phyloP scores from a whole-genome alignment of 1,140 invertebrate species.

The Leptinotarsa defecta region DNA sequence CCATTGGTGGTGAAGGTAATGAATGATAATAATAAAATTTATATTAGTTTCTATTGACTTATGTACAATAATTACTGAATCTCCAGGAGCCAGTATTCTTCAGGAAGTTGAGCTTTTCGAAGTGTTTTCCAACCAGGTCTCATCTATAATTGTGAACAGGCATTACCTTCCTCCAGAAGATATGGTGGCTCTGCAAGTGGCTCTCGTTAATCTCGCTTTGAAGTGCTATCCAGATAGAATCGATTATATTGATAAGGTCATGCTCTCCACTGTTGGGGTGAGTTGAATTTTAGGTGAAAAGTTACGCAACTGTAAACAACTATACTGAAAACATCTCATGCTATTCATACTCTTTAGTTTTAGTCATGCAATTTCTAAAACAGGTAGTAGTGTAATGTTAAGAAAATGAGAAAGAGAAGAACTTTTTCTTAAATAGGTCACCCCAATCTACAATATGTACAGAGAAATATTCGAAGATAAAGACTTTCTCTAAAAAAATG shows the following conservation, averaged over 20 bases:
- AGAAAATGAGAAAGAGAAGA: too few relatives aligned
- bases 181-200: constrained; percentile 93
- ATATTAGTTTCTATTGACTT: background rate
- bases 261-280: constrained; percentile 82
- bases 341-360: too few relatives aligned
- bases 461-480: too few relatives aligned
- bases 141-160: constrained; percentile 89
- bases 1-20: constrained; percentile 40
- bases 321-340: too few relatives aligned
- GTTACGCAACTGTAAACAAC: too few relatives aligned
- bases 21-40: background rate
- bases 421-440: too few relatives aligned
- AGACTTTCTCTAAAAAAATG: too few relatives aligned
- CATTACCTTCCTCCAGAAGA: constrained; percentile 95
- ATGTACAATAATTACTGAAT: background rate
- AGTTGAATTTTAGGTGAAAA: background rate
- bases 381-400: too few relatives aligned
- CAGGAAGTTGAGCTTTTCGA: constrained; percentile 92
- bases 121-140: constrained; percentile 97
- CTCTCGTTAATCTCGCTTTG: constrained; percentile 91
- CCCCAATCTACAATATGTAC: too few relatives aligned
- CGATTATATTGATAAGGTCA: constrained; percentile 94
- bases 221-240: constrained; percentile 95
- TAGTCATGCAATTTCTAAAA: too few relatives aligned
- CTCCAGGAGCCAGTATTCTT: constrained; percentile 42